Evolutionary conservation across 2,113 vertebrate species (phyloP), one percentile per base, ranked within the genome.

Genomic region (Picathartes gymnocephalus): DNA sequence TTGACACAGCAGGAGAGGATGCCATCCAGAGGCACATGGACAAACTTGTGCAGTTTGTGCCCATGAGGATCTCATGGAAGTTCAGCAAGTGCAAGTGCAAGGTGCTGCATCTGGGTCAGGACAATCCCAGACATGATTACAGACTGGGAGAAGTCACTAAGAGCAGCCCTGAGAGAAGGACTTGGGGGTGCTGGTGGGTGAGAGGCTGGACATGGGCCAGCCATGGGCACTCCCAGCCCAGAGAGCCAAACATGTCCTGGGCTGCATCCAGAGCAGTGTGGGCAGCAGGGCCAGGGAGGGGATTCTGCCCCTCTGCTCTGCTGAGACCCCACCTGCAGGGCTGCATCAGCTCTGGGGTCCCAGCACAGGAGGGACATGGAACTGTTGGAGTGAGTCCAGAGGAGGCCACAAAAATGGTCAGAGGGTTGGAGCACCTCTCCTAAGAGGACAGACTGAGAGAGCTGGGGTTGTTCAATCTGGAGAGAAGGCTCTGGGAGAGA

Each of bases 361-460:
- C 78, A 40, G 61, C 69, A 73, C 16, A 31, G 53, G 13, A n/a
- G 31, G 24, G 39, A 74, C 33, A 66, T 1, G 25, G 60, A 66
- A 0, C 6, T 89, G 31, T 0, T 68, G n/a, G 5, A 40, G 20
- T 0, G 12, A 37, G 39, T 4, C 7, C 69, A 74, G 28, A 60
- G 33, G 20, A 53, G 24, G n/a, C 2, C 15, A 47, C 13, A 3
- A 18, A 68, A 33, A 27, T 9, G 8, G 1, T 40, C 12, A 40
- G 40, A 47, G 13, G 17, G 8, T 1, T 45, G 20, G 5, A n/a
- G 8, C 16, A 61, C 9, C 17, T 61, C 47, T 53, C 14, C n/a
- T 42, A 5, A 6, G 11, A 35, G 17, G 21, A 62, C 7, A 56
- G 30, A 18, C 40, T n/a, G 15, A 83, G 40, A 82, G 24, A 48